These are phyloP conservation scores for Tokudaia tokunoshimensis DNA, from an alignment of 2,797 vertebrate genomes.

Conservation along the genomic window DNA sequence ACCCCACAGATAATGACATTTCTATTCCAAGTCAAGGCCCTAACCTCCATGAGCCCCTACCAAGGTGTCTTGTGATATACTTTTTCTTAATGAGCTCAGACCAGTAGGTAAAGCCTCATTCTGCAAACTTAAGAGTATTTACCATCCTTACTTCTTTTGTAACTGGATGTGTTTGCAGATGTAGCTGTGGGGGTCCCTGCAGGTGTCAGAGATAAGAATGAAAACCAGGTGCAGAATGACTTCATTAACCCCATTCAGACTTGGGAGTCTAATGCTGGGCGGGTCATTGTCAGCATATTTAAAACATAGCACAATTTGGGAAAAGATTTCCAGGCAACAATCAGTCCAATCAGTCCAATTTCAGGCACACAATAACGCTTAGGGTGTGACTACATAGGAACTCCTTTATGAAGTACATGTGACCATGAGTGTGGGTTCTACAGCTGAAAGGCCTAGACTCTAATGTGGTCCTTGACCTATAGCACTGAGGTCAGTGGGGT, in stretches of 20 bases:
- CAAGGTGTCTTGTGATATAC: background rate
- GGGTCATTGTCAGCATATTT: background rate
- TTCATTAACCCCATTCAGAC: background rate
- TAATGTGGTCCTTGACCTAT: background rate
- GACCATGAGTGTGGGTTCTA: background rate
- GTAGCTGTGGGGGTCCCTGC: background rate
- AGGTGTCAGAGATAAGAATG: background rate
- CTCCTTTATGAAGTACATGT: background rate
- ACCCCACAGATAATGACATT: background rate
- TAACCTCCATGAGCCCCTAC: background rate
- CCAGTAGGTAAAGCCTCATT: background rate
- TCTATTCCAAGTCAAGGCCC: background rate
- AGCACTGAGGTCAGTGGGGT: background rate
- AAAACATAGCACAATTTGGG: background rate
- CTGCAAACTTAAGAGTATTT: background rate
- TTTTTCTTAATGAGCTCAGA: background rate
- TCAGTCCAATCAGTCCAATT: background rate
- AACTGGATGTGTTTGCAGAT: slow-evolving; percentile 19
- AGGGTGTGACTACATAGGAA: background rate
- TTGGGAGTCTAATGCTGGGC: background rate
- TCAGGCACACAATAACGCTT: background rate
- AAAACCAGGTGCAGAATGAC: background rate
- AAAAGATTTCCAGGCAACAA: background rate
- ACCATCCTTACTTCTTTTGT: background rate
- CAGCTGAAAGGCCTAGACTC: background rate